Percentiles rank a stretch among this genome's conserved stretches.
phyloP scores from a whole-genome alignment of 2,113 vertebrate genomes.

The Deroptyus accipitrinus region DNA sequence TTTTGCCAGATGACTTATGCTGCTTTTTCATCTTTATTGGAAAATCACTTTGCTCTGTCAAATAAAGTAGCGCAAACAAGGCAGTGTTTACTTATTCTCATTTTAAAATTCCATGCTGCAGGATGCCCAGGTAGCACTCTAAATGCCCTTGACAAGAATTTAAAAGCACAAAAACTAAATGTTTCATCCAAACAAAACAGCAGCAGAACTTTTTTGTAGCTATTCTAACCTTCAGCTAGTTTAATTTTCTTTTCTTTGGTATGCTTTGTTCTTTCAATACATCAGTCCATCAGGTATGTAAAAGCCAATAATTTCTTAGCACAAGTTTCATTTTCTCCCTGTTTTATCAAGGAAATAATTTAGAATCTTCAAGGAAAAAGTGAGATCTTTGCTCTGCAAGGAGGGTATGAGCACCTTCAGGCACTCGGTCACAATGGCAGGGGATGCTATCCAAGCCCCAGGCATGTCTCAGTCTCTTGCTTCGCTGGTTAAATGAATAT shows the following conservation, averaged over 20 bases:
- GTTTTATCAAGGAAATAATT: neutral
- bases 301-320: neutral
- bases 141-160: neutral
- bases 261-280: neutral
- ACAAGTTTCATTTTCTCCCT: neutral
- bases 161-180: neutral
- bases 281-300: neutral
- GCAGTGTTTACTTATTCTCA: neutral
- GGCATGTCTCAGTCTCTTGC: neutral
- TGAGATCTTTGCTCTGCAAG: neutral
- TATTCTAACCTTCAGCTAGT: neutral
- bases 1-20: neutral
- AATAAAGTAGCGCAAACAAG: neutral
- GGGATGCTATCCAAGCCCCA: neutral
- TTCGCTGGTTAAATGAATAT: conserved; percentile 4
- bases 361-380: neutral
- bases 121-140: neutral
- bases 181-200: neutral
- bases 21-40: neutral
- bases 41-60: neutral
- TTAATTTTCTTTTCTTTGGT: neutral
- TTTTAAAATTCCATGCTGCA: neutral
- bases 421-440: neutral
- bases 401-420: neutral
- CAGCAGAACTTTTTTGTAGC: neutral